phyloP scores from a whole-genome alignment of 2,797 vertebrate species.

The Euthynnus affinis region DNA sequence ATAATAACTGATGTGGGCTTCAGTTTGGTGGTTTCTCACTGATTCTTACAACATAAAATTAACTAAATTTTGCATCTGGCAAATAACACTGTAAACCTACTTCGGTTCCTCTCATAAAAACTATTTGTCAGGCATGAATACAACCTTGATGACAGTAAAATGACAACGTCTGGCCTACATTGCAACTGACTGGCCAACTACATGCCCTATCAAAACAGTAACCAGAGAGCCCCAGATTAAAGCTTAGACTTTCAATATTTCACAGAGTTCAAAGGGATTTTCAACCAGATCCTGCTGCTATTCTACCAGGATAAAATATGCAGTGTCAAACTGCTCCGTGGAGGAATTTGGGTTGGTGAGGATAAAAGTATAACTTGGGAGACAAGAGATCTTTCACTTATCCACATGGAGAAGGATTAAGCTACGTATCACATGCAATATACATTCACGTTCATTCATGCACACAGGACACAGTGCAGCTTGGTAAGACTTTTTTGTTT shows the following conservation, averaged over 20 bases:
- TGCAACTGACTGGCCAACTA: conserved; percentile 44
- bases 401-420: conserved; percentile 40
- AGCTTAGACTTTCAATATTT: conserved; percentile 66
- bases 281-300: conserved; percentile 49
- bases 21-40: conserved; percentile 32
- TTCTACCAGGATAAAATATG: conserved; percentile 53
- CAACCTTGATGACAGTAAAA: conserved; percentile 65
- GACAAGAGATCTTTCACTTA: conserved; percentile 46
- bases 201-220: conserved; percentile 70
- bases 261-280: conserved; percentile 69
- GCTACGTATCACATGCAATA: conserved; percentile 14
- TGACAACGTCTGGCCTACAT: conserved; percentile 51
- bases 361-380: conserved; percentile 52
- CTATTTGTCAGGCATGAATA: conserved; percentile 55
- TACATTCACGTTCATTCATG: conserved; percentile 1
- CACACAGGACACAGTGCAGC: background rate
- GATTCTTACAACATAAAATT: conserved; percentile 41
- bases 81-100: conserved; percentile 39
- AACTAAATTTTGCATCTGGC: conserved; percentile 58
- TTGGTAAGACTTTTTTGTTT: conserved; percentile 2
- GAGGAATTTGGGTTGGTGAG: conserved; percentile 52
- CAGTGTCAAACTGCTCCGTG: conserved; percentile 49
- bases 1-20: conserved; percentile 38
- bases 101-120: conserved; percentile 40
- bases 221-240: conserved; percentile 62